Evolutionary conservation across 2,797 vertebrate genomes (phyloP), one percentile per base, ranked within the genome.

Genomic region (Pampus argenteus): DNA sequence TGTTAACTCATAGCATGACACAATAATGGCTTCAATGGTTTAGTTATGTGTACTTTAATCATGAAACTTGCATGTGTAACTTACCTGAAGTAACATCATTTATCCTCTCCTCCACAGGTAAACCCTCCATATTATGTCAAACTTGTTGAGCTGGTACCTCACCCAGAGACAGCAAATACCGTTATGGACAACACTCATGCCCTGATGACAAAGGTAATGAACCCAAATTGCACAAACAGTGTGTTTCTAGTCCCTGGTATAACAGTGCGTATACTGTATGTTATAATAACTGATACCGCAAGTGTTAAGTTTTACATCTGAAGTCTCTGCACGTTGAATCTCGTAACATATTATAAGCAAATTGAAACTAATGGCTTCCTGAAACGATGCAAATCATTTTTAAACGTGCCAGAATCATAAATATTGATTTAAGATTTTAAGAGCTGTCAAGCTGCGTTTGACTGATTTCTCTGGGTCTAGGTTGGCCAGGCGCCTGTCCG

Each of bases 101-200:
- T 13, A 7, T 6, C 10, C 13, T 49, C 6, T 17, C 15, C 5
- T 74, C 2, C 7, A 10, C 77, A 99, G 98, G 97, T 99, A 64
- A 99, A 99, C 82, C 98, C 98, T 1, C 97, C 97, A 1, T 99
- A 98, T 82, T 95, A 94, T 13, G 95, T 99, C 23, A 96, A 95
- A 0, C 89, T 99, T 92, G 97, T 99, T 79, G 97, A 99, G 93
- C 93, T 99, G 90, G 95, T 99, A 45, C 98, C 98, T 76, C 98
- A 99, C 91, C 96, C 96, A 1, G 94, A 98, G 85, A 98, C 97
- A 0, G 79, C 91, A 42, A 57, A 91, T 0, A 67, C 70, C 1
- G 95, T 95, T 1, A 81, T 96, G 92, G 96, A 97, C 66, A 82
- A 75, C 82, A 93, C 96, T 6, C 91, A 96, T 0, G 64, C 90